Evolutionary conservation across 92 coral and sea anemone genomes (phyloP), one percentile per base, ranked within the genome.

Genomic region (Bergia sp.): DNA sequence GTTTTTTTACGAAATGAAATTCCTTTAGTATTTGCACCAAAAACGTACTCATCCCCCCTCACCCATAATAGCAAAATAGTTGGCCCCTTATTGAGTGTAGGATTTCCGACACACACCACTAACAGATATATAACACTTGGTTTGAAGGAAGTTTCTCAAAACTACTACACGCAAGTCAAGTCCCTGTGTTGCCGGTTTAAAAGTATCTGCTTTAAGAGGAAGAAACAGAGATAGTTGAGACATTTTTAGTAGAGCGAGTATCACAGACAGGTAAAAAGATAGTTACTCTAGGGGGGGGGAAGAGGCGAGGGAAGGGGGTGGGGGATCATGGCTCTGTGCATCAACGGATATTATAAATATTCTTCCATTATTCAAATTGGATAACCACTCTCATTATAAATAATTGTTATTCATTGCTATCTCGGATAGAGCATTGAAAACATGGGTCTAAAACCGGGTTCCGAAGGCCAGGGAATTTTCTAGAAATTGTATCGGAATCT

Each of bases 151-250:
- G 18, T 65, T 61, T 64, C 10, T 21, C 6, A 82, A 42, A 41
- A 44, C 80, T 76, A 67, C 40, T 82, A 45, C 39, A 38, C 76
- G 37, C 75, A 18, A 8, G 76, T 65, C 76, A 82, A 82, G 86
- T 41, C 50, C 50, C 76, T 65, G 74, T 82, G 76, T 13, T 39
- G 23, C 86, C 71, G 76, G 39, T 42, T 79, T 79, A 79, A 37
- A 23, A 79, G 21, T 47, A 49, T 82, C 37, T 65, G 76, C 37
- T 44, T 40, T 82, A 65, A 65, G 55, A 82, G 50, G 76, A 82
- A 66, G 49, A 64, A 67, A 65, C n/a, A 64, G 45, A 65, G 76
- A 67, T 82, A 82, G 86, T 29, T 7, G 58, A 76, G 29, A 44
- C 57, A 82, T 38, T 37, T 55, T 64, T 64, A 61, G 73, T 23